These are phyloP conservation scores for Tiphia femorata DNA, from an alignment of 2,888 invertebrate species.

Conservation along the genomic window DNA sequence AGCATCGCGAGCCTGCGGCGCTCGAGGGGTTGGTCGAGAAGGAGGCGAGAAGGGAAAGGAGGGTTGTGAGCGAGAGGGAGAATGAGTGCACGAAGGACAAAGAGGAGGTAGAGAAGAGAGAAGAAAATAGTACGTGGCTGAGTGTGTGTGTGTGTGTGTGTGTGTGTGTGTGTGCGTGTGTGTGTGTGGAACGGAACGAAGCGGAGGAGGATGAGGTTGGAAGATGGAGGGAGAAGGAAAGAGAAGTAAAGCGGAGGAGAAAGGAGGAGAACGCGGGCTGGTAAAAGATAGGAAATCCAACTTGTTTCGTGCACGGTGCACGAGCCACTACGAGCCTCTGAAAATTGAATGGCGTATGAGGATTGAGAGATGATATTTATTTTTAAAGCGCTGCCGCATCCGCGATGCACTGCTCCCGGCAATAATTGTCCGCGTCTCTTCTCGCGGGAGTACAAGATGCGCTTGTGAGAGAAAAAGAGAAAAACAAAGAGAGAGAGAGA, in stretches of 20 bases:
- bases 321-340: not conserved
- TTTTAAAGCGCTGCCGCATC: not conserved
- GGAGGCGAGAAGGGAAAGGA: not conserved
- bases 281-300: slow-evolving; percentile 5
- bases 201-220: no score
- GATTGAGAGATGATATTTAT: slow-evolving; percentile 2
- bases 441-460: slow-evolving; percentile 1
- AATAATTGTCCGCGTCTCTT: not conserved
- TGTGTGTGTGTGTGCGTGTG: no score
- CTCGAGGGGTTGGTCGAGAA: slow-evolving; percentile 5
- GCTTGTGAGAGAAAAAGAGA: slow-evolving; percentile 1
- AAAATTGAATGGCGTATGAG: slow-evolving; percentile 7
- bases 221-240: not conserved
- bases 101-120: no score
- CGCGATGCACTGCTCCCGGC: not conserved
- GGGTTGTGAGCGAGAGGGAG: not conserved
- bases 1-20: slow-evolving; percentile 27
- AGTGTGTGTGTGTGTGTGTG: no score
- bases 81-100: no score
- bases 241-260: slow-evolving; percentile 1
- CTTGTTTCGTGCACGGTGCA: slow-evolving; percentile 4
- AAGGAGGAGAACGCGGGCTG: not conserved
- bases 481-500: slow-evolving; percentile 4
- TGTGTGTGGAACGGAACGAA: no score
- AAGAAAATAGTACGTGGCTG: no score